Conservation (phyloP, 2,797 vertebrate species). For the Stomatorhinus walkeri region DNA sequence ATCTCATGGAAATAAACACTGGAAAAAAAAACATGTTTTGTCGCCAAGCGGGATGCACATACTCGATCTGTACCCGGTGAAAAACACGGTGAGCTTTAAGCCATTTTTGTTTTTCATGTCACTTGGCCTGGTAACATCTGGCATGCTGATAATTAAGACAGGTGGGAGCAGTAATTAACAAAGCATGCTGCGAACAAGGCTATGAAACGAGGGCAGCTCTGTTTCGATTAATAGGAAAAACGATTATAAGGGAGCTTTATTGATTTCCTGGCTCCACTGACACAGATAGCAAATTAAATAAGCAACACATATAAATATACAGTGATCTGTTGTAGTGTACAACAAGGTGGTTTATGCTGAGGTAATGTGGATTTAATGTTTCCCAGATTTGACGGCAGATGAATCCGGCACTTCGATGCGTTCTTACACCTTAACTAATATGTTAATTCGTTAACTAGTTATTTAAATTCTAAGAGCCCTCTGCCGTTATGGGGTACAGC, state of each 20-base stretch:
- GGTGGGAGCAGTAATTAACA: conserved; percentile 31
- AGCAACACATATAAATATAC: neutral
- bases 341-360: neutral
- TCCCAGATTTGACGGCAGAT: conserved; percentile 10
- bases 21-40: neutral
- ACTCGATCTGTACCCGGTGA: neutral
- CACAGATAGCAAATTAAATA: neutral
- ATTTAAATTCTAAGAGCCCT: neutral
- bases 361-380: conserved; percentile 8
- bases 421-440: neutral
- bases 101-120: conserved; percentile 25
- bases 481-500: neutral
- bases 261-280: conserved; percentile 10
- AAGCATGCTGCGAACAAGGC: conserved; percentile 21
- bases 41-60: neutral
- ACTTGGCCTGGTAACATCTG: conserved; percentile 29
- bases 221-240: conserved; percentile 28
- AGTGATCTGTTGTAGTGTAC: neutral
- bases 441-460: conserved; percentile 15
- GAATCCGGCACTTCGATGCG: neutral
- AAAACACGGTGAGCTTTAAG: conserved; percentile 25
- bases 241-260: conserved; percentile 2
- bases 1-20: neutral
- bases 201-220: conserved; percentile 19
- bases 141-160: conserved; percentile 27